Conservation (phyloP, 1,140 invertebrate genomes). For the Hycleus phaleratus region DNA sequence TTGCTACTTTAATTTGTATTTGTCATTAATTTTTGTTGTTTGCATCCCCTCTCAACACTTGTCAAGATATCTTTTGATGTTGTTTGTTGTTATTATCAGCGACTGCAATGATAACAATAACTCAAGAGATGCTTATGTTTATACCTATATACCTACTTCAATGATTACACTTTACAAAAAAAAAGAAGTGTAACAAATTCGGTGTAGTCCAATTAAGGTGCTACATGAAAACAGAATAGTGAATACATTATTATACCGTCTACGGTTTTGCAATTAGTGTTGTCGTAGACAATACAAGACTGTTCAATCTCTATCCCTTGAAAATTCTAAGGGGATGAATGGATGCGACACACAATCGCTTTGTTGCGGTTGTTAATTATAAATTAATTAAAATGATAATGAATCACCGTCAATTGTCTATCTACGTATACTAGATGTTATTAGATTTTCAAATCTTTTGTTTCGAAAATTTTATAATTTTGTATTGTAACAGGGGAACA, state of each 20-base stretch:
- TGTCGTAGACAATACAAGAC: neutral
- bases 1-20: too few species aligned
- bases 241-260: neutral
- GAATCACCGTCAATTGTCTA: slow-evolving; percentile 30
- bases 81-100: too few species aligned
- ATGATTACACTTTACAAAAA: too few species aligned
- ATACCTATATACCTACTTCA: too few species aligned
- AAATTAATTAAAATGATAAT: slow-evolving; percentile 33
- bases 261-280: slow-evolving; percentile 14
- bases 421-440: slow-evolving; percentile 23
- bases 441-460: slow-evolving; percentile 30
- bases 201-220: slow-evolving; percentile 11
- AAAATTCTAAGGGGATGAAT: neutral
- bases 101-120: too few species aligned
- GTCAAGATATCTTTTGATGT: too few species aligned
- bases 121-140: too few species aligned
- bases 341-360: slow-evolving; percentile 22
- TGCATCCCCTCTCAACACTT: too few species aligned
- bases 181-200: slow-evolving; percentile 9
- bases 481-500: too few species aligned
- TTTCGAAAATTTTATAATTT: slow-evolving; percentile 15
- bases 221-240: slow-evolving; percentile 8
- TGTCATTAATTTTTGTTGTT: too few species aligned
- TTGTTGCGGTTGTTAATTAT: slow-evolving; percentile 33
- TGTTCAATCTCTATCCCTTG: too few species aligned